Evolutionary conservation across 2,797 vertebrate species (phyloP).

Genomic region (Sebastes hubbsi): DNA sequence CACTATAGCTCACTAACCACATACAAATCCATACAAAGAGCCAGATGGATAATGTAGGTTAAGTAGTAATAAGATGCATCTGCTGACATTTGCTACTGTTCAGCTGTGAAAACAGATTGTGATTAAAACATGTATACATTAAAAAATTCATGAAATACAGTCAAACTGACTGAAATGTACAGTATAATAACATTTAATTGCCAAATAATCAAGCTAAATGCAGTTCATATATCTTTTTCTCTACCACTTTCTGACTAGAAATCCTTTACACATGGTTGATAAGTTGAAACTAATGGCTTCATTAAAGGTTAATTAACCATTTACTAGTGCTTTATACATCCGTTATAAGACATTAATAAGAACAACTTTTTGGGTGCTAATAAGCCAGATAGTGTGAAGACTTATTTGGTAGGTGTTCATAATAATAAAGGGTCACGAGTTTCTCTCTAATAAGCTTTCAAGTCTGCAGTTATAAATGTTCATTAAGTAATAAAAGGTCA

Average conservation of each 20-base stretch:
- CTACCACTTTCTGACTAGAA: background rate
- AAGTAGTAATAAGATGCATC: background rate
- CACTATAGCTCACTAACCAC: background rate
- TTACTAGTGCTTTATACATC: background rate
- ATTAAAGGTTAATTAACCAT: too few relatives aligned
- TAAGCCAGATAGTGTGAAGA: background rate
- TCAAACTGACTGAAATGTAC: background rate
- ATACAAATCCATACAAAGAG: background rate
- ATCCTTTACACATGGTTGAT: background rate
- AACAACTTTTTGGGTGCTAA: accelerated
- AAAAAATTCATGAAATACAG: background rate
- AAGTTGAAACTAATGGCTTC: background rate
- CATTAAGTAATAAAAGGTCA: background rate
- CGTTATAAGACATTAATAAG: background rate
- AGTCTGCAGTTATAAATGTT: background rate
- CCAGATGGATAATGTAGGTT: slow-evolving; percentile 45
- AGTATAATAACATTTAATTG: background rate
- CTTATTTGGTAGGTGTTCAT: background rate
- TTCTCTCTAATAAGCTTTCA: background rate
- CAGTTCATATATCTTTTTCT: background rate
- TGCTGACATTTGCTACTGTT: background rate
- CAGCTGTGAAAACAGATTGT: background rate
- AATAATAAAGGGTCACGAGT: background rate
- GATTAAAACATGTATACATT: background rate
- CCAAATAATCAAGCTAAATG: too few relatives aligned